Base-by-base conservation (phyloP, 2,888 invertebrate genomes). In the Cephus spinipes region DNA sequence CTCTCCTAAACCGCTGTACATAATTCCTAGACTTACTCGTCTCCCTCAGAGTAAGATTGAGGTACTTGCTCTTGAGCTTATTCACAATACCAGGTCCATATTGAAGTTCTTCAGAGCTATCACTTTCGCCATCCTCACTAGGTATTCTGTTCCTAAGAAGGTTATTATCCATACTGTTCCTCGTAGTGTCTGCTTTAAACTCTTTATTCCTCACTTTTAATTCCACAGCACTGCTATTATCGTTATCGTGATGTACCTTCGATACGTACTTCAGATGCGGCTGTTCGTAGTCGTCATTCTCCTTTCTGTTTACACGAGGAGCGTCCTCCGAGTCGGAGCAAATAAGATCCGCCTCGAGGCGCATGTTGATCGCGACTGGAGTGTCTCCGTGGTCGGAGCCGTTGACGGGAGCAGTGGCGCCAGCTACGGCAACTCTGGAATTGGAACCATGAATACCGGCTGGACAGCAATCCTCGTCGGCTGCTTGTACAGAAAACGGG, bases 1-100 rank as follows among this genome's bases (percentile, higher is more conserved):
- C 97, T 84, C 97, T 94, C 34, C 97, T 93, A 87, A 97, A 93
- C 76, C 92, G 92, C 82, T 94, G 92, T 81, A 97, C 94, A 30
- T 95, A 94, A 11, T 95, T 95, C 6, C 96, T 93, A 71, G 94
- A 94, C 80, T 93, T 93, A 79, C 92, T 92, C 83, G 91, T 92
- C 86, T 96, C 96, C n/a, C 97, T 94, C 81, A 97, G 92, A 12
- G 97, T 96, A 83, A 97, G 93, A 91, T 96, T 97, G 82, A 98
- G 94, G 91, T 97, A 98, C 89, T 97, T 95, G 89, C 96, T 96
- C 90, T 96, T 95, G 84, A 98, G 94, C 87, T 96, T 96, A 89
- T 96, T 97, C 69, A 98, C 98, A 89, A 98, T 97, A 79, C 98
- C 97, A 76, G 98, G 98, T 1, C 98, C 98, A 93, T 98, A 97